These are phyloP conservation scores for Melanotus villosus DNA, from an alignment of 2,888 invertebrate genomes.

Conservation along the genomic window DNA sequence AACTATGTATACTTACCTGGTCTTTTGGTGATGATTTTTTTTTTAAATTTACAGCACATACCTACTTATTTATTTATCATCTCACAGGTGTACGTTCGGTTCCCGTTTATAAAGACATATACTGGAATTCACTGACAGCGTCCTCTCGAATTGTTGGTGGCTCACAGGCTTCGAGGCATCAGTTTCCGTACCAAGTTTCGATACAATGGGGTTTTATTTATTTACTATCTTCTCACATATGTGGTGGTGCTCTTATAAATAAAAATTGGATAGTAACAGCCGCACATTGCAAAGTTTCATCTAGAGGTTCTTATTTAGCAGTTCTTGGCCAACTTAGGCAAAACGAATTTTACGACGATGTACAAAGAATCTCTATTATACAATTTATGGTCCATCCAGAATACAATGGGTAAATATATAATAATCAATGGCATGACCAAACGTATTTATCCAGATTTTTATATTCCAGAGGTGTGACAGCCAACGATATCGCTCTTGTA, in stretches of 20 bases:
- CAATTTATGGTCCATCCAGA: not conserved
- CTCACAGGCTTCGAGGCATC: not conserved
- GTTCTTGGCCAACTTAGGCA: constrained; percentile 2
- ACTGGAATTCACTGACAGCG: not conserved
- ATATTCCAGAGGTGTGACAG: constrained; percentile 1
- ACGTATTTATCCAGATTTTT: too few relatives aligned
- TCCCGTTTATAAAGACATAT: not conserved
- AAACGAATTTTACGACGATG: constrained; percentile 7
- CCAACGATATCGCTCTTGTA: constrained; percentile 19
- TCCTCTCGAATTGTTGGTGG: constrained; percentile 1
- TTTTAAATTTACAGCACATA: too few relatives aligned
- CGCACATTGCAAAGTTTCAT: not conserved
- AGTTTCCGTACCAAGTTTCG: constrained; percentile 24
- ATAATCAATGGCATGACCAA: too few relatives aligned
- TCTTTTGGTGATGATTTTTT: too few relatives aligned
- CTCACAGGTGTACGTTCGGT: too few relatives aligned
- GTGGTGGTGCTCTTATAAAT: constrained; percentile 10
- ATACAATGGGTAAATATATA: constrained; percentile 12
- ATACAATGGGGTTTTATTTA: not conserved
- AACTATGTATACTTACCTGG: too few relatives aligned
- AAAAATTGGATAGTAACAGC: constrained; percentile 1
- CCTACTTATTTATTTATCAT: too few relatives aligned
- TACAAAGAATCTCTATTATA: not conserved
- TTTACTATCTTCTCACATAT: not conserved
- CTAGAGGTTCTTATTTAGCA: not conserved